phyloP scores from a whole-genome alignment of 2,113 vertebrate genomes.

The Rhizomys pruinosus region DNA sequence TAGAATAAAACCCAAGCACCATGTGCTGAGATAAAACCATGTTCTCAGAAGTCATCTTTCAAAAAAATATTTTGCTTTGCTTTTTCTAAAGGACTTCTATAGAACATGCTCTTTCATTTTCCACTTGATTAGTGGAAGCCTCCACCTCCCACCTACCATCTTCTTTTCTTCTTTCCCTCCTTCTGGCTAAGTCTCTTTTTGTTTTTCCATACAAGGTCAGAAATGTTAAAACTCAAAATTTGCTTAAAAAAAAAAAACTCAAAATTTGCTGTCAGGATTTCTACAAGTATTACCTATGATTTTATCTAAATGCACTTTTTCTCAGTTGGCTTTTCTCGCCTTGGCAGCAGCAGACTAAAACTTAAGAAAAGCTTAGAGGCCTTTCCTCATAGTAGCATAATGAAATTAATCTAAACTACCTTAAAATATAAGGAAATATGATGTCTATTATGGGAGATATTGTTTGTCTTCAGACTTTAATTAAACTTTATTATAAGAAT shows the following conservation, averaged over 20 bases:
- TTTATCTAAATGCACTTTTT: not conserved
- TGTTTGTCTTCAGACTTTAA: constrained; percentile 33
- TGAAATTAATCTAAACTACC: not conserved
- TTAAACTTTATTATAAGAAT: constrained; percentile 42
- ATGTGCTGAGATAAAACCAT: fast-evolving
- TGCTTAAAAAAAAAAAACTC: constrained; percentile 7
- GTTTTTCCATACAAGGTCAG: not conserved
- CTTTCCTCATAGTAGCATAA: not conserved
- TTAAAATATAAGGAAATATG: no score
- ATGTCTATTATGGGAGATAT: no score
- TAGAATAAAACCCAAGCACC: not conserved
- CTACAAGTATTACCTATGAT: not conserved
- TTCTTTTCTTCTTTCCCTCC: fast-evolving
- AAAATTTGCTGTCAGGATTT: not conserved
- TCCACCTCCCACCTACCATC: fast-evolving
- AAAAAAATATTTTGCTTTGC: not conserved
- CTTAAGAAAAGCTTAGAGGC: not conserved
- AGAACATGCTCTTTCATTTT: not conserved
- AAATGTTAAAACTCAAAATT: constrained; percentile 1
- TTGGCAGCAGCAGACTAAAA: not conserved
- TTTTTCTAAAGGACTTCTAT: not conserved
- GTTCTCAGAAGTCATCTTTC: not conserved
- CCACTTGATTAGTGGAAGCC: not conserved
- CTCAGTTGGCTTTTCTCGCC: constrained; percentile 3
- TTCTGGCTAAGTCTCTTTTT: not conserved